These are phyloP conservation scores for Catocala sponsa DNA, from an alignment of 2,888 invertebrate genomes.

Conservation along the genomic window DNA sequence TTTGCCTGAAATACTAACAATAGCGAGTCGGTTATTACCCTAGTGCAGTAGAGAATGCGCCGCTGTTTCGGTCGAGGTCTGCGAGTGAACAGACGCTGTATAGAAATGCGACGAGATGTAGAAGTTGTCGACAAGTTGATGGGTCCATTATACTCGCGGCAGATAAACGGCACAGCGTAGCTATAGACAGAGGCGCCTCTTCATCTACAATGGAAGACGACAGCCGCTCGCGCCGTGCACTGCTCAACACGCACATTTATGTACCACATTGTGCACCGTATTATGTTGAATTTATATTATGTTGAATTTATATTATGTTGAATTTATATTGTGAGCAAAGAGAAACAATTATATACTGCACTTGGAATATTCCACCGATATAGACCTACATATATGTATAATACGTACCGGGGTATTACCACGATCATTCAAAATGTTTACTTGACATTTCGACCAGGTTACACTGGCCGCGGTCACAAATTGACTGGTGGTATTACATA, in stretches of 20 bases:
- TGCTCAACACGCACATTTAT: conserved; percentile 22
- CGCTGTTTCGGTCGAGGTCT: conserved; percentile 29
- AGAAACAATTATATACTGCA: too few relatives aligned
- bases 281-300: background rate
- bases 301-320: background rate
- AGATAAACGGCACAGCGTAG: conserved; percentile 38
- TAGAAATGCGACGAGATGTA: conserved; percentile 31
- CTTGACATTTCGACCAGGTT: too few relatives aligned
- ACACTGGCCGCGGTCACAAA: too few relatives aligned
- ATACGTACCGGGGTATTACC: too few relatives aligned
- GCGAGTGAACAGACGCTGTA: conserved; percentile 26
- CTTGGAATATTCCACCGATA: too few relatives aligned
- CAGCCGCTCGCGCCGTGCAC: conserved; percentile 13
- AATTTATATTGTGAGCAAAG: background rate
- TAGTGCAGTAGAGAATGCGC: conserved; percentile 10
- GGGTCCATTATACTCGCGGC: conserved; percentile 47
- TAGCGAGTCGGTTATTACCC: conserved; percentile 7
- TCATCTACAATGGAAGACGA: conserved; percentile 48
- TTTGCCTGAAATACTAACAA: conserved; percentile 15
- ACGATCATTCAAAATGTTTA: too few relatives aligned
- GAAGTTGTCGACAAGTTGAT: conserved; percentile 52
- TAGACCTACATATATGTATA: too few relatives aligned
- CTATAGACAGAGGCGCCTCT: conserved; percentile 37
- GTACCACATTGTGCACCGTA: conserved; percentile 5
- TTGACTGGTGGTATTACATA: too few relatives aligned